Conservation (phyloP, 2,797 vertebrate genomes). For the Melanotaenia maccullochi region DNA sequence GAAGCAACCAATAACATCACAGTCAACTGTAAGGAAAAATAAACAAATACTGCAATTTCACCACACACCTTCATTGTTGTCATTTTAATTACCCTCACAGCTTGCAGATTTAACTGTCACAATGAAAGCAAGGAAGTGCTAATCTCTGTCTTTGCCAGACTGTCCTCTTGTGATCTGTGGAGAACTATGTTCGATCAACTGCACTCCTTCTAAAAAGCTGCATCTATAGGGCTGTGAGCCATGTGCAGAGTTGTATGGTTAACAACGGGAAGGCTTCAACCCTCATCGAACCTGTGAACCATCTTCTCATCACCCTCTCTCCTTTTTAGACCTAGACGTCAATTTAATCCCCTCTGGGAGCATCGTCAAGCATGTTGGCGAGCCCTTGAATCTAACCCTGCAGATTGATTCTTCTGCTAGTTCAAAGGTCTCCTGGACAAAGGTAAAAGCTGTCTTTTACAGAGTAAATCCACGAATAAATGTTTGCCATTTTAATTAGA, state of each 20-base stretch:
- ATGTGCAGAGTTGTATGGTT: constrained; percentile 50
- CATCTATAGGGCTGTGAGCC: constrained; percentile 51
- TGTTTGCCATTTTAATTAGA: constrained; percentile 25
- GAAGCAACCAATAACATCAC: constrained; percentile 82
- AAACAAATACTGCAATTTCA: constrained; percentile 19
- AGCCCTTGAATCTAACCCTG: constrained; percentile 83
- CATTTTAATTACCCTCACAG: constrained; percentile 9
- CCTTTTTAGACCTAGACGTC: constrained; percentile 90
- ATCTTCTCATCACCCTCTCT: constrained; percentile 45
- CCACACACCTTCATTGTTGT: not conserved
- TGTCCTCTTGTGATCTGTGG: constrained; percentile 40
- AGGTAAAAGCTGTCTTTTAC: constrained; percentile 80
- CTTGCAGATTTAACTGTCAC: constrained; percentile 18
- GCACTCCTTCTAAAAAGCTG: constrained; percentile 63
- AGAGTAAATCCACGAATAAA: constrained; percentile 12
- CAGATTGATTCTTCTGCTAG: constrained; percentile 85
- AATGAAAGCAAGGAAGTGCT: constrained; percentile 17
- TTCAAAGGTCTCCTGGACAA: constrained; percentile 88
- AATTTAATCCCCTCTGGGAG: constrained; percentile 86
- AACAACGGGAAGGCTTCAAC: constrained; percentile 55
- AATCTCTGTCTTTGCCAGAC: constrained; percentile 30
- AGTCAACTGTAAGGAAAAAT: constrained; percentile 89
- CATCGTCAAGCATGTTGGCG: constrained; percentile 84
- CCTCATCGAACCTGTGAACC: constrained; percentile 60
- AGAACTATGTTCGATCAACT: constrained; percentile 56